These are phyloP conservation scores for Holcopasites calliopsidis DNA, from an alignment of 1,140 invertebrate species.

Conservation along the genomic window DNA sequence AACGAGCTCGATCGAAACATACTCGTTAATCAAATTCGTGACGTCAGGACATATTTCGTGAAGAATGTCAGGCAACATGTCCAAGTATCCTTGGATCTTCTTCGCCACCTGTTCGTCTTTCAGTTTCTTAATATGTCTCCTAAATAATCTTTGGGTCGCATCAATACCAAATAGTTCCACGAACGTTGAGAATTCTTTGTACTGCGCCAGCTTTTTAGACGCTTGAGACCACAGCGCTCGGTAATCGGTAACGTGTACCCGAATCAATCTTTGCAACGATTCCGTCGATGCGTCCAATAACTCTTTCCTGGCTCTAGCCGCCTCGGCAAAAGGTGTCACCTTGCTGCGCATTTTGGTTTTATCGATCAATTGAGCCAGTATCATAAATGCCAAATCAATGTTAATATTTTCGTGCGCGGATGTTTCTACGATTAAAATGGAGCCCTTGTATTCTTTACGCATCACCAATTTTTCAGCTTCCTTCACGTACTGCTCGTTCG, in stretches of 20 bases:
- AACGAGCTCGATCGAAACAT: constrained; percentile 56
- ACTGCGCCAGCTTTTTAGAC: constrained; percentile 91
- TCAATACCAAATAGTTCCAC: constrained; percentile 95
- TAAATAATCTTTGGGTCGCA: constrained; percentile 89
- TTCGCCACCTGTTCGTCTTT: constrained; percentile 92
- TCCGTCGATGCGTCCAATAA: constrained; percentile 93
- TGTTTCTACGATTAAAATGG: constrained; percentile 94
- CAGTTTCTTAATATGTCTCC: constrained; percentile 90
- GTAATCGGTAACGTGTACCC: constrained; percentile 90
- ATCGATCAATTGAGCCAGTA: constrained; percentile 95
- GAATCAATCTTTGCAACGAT: constrained; percentile 91
- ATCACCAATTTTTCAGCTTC: constrained; percentile 94
- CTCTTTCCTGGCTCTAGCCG: constrained; percentile 91
- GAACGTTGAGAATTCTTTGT: constrained; percentile 94
- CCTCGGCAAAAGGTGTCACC: constrained; percentile 88
- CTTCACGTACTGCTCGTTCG: constrained; percentile 91
- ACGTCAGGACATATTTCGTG: constrained; percentile 92
- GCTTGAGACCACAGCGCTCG: constrained; percentile 92
- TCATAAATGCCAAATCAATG: constrained; percentile 95
- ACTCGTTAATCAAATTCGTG: constrained; percentile 87
- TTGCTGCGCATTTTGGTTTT: constrained; percentile 85
- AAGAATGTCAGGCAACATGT: constrained; percentile 89
- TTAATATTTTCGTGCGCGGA: constrained; percentile 98
- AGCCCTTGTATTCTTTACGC: constrained; percentile 94
- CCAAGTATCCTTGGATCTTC: constrained; percentile 90